Percentiles rank a stretch among this genome's conserved stretches.
These are phyloP conservation scores for Damaliscus lunatus DNA, from an alignment of 2,113 vertebrate genomes.

Conservation along the genomic window DNA sequence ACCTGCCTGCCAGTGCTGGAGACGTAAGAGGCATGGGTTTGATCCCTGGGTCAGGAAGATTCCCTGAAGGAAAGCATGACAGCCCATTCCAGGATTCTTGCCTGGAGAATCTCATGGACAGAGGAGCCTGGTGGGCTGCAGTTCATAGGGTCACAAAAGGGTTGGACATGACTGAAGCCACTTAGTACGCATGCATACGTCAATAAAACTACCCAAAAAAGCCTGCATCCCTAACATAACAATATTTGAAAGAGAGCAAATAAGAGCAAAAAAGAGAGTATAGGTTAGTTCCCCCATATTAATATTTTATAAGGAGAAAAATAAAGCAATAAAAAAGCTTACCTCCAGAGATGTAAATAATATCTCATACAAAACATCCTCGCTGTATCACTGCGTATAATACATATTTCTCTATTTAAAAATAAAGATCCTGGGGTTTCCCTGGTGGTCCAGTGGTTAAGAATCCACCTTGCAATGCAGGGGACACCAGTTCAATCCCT, in stretches of 20 bases:
- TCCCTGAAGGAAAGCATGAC: not conserved
- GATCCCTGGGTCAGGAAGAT: not conserved
- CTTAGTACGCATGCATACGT: not conserved
- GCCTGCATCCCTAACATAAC: not conserved
- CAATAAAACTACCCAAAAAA: not conserved
- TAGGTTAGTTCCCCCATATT: not conserved
- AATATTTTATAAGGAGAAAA: conserved; percentile 22
- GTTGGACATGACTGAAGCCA: not conserved
- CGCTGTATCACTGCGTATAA: not conserved
- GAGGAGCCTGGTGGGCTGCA: not conserved
- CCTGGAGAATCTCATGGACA: not conserved
- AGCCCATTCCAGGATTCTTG: not conserved
- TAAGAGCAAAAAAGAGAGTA: not conserved
- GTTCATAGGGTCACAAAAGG: not conserved
- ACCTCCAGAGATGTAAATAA: not conserved
- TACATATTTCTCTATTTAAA: not conserved
- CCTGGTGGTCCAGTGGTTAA: not conserved
- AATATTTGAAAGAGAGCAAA: not conserved
- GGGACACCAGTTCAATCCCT: not conserved
- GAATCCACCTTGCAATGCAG: not conserved
- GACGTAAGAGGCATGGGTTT: not conserved
- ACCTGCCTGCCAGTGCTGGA: not conserved
- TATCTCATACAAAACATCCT: not conserved
- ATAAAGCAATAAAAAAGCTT: not conserved
- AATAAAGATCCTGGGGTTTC: not conserved